Evolutionary conservation across 1,140 invertebrate genomes (phyloP).

Genomic region (Plectrocnemia conspersa): DNA sequence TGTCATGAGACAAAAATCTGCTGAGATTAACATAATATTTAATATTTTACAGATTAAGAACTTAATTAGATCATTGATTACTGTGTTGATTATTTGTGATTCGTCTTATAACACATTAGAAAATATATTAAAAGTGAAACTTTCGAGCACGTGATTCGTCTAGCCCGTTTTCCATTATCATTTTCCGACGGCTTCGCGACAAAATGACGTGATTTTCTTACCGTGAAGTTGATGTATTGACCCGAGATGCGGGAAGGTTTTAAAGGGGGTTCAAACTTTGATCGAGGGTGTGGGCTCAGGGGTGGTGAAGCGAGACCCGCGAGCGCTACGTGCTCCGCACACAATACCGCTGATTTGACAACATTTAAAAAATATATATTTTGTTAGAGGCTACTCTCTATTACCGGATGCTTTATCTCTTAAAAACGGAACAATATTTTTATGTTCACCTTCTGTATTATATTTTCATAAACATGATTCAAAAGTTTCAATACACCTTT

Average conservation of each 20-base stretch:
- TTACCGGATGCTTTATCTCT: slow-evolving; percentile 12
- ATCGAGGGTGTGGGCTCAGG: neutral
- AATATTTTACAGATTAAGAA: too few relatives aligned
- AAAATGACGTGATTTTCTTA: slow-evolving; percentile 10
- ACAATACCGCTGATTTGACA: slow-evolving; percentile 33
- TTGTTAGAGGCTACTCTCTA: slow-evolving; percentile 22
- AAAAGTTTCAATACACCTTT: neutral
- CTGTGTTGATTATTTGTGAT: too few relatives aligned
- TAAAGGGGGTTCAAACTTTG: slow-evolving; percentile 19
- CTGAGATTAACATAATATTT: too few relatives aligned
- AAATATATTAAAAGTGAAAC: too few relatives aligned
- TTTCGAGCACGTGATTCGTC: too few relatives aligned
- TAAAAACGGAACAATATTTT: too few relatives aligned
- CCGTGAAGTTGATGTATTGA: slow-evolving; percentile 10
- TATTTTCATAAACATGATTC: neutral
- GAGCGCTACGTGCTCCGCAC: slow-evolving; percentile 12
- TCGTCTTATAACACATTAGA: too few relatives aligned
- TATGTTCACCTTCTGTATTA: neutral
- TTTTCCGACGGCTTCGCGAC: too few relatives aligned
- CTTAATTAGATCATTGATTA: too few relatives aligned
- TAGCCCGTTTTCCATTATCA: too few relatives aligned
- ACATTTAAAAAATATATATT: slow-evolving; percentile 29
- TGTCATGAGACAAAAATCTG: too few relatives aligned
- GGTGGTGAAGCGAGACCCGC: neutral
- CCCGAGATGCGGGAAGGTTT: neutral